phyloP scores from a whole-genome alignment of 2,888 invertebrate species.

The Taphrorychus bicolor region DNA sequence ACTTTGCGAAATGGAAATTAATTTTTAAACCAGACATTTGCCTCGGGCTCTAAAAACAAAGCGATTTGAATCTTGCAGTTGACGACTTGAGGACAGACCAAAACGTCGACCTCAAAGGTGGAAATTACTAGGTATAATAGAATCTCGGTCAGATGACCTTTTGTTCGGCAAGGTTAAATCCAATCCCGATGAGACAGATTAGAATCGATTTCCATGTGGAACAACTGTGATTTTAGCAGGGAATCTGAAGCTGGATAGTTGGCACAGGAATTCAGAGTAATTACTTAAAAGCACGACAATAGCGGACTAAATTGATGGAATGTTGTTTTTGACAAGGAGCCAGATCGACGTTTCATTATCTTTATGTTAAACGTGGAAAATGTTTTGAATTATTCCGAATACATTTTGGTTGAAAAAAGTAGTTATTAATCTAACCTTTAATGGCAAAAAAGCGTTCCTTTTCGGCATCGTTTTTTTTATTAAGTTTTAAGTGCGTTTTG shows the following conservation, averaged over 20 bases:
- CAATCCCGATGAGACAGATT: slow-evolving; percentile 11
- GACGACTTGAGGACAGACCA: not conserved
- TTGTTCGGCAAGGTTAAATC: slow-evolving; percentile 11
- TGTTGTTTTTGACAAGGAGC: not conserved
- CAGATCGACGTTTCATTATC: no score
- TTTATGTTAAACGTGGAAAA: no score
- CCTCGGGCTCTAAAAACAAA: not conserved
- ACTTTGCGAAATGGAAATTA: not conserved
- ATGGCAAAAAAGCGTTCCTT: no score
- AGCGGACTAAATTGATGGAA: not conserved
- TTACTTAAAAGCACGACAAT: slow-evolving; percentile 5
- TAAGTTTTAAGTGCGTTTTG: no score
- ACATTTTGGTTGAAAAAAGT: no score
- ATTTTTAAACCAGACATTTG: not conserved
- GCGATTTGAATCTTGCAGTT: not conserved
- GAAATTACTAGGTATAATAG: slow-evolving; percentile 5
- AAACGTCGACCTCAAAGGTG: not conserved
- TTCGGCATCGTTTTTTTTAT: no score
- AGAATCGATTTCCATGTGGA: slow-evolving; percentile 20
- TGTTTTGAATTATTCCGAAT: no score
- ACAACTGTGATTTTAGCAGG: slow-evolving; percentile 16
- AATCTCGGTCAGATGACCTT: slow-evolving; percentile 3
- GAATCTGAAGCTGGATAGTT: not conserved
- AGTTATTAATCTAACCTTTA: no score
- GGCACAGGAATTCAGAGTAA: slow-evolving; percentile 7